Base-by-base conservation (phyloP, 2,888 invertebrate genomes). In the Stictocephala bisonia region DNA sequence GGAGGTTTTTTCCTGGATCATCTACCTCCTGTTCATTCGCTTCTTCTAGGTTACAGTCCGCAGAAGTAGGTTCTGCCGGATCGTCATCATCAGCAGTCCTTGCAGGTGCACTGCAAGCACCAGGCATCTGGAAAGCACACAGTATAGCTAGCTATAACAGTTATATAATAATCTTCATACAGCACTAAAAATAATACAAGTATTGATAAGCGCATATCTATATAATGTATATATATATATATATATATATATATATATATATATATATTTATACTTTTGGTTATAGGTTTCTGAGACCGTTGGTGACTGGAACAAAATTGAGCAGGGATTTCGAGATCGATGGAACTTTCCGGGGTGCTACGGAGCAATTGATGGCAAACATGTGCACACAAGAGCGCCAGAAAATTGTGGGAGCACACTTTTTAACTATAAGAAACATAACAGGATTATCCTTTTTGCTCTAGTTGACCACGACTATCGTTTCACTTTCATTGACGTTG, bases 341-440 rank as follows among this genome's bases (percentile, higher is more conserved):
- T 44, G 67, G 67, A 3, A 67, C 6, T 67, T 67, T 67, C 67
- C 41, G 24, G 67, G 67, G n/a, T 67, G 41, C 48, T 67, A 44
- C 44, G 41, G 67, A 44, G 44, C 44, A 11, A 44, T 44, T 44
- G 44, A 44, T 44, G 44, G 44, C 7, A 44, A 44, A 44, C 58
- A 58, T 13, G 58, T 22, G 27, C 58, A 58, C 20, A 67, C 44
- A 44, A 24, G 44, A 67, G 44, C 67, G 24, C 67, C 41, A 7
- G 41, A 44, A 40, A 67, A 67, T 44, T 20, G 56, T 26, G 56
- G 56, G n/a, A n/a, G n/a, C n/a, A n/a, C n/a, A n/a, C n/a, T n/a
- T n/a, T n/a, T 67, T 15, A 67, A 44, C 24, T 44, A 67, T 24
- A 67, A 44, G 24, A 67, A 67, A 26, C 26, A 18, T 3, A 20